Percentiles rank a stretch among this genome's conserved stretches.
Evolutionary conservation across 2,113 vertebrate genomes (phyloP).

Genomic region (Trachemys scripta): DNA sequence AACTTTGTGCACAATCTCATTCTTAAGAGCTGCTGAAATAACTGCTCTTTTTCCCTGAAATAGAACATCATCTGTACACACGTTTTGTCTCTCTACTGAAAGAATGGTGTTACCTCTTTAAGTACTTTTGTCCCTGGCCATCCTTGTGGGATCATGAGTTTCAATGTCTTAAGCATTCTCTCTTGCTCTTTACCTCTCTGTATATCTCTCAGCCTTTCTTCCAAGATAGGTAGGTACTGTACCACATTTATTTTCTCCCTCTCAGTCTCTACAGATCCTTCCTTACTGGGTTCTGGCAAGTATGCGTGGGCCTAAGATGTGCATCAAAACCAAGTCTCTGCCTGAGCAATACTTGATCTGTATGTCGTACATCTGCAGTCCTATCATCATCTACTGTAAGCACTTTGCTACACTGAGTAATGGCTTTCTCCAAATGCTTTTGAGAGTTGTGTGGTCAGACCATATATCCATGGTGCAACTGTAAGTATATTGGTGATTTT

Average conservation of each 20-base stretch:
- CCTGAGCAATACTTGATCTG: neutral
- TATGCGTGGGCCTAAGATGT: neutral
- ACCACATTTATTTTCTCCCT: neutral
- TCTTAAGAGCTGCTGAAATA: too few relatives aligned
- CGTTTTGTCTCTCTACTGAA: neutral
- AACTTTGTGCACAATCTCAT: too few relatives aligned
- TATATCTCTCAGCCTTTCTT: neutral
- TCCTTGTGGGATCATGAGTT: neutral
- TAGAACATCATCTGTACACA: neutral
- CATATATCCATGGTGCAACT: neutral
- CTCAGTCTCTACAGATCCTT: neutral
- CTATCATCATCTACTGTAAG: neutral
- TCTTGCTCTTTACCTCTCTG: neutral
- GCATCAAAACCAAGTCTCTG: neutral
- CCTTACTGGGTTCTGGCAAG: neutral
- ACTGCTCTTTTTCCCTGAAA: neutral
- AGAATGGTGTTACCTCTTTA: neutral
- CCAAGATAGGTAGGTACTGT: neutral
- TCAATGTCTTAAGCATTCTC: neutral
- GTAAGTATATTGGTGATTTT: too few relatives aligned
- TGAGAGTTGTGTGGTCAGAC: neutral
- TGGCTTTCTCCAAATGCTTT: neutral
- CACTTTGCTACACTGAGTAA: neutral
- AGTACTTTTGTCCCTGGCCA: neutral
- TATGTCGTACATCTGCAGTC: too few relatives aligned